Evolutionary conservation across 2,888 invertebrate genomes (phyloP), one percentile per base, ranked within the genome.

Genomic region (Agonopterix alstromeriana): DNA sequence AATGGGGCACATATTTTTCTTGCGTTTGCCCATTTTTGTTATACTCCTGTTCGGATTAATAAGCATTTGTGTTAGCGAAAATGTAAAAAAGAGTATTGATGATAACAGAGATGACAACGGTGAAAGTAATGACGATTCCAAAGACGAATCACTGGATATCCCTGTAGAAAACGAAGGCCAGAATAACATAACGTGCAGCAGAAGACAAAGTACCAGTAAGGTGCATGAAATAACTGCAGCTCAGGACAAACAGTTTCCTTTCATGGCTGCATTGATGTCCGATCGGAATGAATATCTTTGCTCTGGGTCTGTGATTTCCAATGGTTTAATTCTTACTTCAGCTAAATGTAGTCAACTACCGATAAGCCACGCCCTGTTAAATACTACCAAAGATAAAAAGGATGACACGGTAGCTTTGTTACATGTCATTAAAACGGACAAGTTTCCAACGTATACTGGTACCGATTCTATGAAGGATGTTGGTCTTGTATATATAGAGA

Each of bases 191-290:
- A 69, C 75, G 8, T 87, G 86, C 51, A 64, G 77, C 2, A 72
- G 87, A 60, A 72, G 87, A 60, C 70, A 80, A 61, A 68, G 70
- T 57, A 77, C 77, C 49, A 73, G 62, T 52, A 65, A 62, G 57
- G 67, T 87, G 72, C 87, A 87, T 54, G 82, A 83, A 67, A 76
- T 86, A 60, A 61, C 54, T 35, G 11, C 52, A 36, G 86, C 82
- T n/a, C 51, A 46, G 43, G 44, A 52, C 35, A 71, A 64, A 38
- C 79, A 84, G 52, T 88, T 82, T 60, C 83, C 87, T 35, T 88
- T 85, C 51, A 72, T 87, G 65, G 85, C 63, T 11, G 79, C 85
- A 7, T 54, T 86, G 42, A 78, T 85, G 79, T 82, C 85, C 10
- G 70, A 77, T 42, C 74, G 78, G 55, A 70, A 82, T 55, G 80